A percentile compares a stretch with the other conserved stretches of the same genome.
phyloP scores from a whole-genome alignment of 2,113 vertebrate genomes.

The Hemicordylus capensis region DNA sequence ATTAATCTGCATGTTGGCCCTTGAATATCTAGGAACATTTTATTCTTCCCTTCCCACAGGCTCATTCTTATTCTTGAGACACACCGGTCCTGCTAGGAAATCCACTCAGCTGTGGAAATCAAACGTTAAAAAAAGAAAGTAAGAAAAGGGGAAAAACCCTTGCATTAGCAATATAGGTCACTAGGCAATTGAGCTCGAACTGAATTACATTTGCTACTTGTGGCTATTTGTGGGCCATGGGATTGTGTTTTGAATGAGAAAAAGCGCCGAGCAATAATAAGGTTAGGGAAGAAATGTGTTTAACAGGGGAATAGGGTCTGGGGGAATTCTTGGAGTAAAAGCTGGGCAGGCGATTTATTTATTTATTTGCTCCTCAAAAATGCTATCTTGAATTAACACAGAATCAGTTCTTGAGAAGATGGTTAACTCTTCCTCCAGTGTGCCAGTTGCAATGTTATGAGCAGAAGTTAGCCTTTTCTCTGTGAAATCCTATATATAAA shows the following conservation, averaged over 20 bases:
- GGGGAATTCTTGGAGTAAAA: too few relatives aligned
- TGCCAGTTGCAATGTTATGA: too few relatives aligned
- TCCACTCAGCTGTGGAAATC: slow-evolving; percentile 24
- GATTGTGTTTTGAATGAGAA: background rate
- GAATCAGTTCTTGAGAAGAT: too few relatives aligned
- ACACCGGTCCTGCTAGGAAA: background rate
- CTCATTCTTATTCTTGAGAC: slow-evolving; percentile 12
- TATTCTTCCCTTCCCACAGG: slow-evolving; percentile 21
- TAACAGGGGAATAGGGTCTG: too few relatives aligned
- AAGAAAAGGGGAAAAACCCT: too few relatives aligned
- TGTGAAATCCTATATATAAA: too few relatives aligned
- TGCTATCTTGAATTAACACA: too few relatives aligned
- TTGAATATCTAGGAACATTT: background rate
- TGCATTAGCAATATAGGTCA: background rate
- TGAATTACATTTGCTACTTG: background rate
- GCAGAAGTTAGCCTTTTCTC: too few relatives aligned
- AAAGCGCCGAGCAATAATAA: background rate
- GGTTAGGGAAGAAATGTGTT: background rate
- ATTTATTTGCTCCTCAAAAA: too few relatives aligned
- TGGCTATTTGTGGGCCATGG: background rate
- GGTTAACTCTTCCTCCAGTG: too few relatives aligned
- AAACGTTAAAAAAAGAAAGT: background rate
- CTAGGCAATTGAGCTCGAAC: background rate
- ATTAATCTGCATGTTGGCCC: too few relatives aligned
- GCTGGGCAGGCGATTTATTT: too few relatives aligned